These are phyloP conservation scores for Scaeva pyrastri DNA, from an alignment of 2,888 invertebrate genomes.

Conservation along the genomic window DNA sequence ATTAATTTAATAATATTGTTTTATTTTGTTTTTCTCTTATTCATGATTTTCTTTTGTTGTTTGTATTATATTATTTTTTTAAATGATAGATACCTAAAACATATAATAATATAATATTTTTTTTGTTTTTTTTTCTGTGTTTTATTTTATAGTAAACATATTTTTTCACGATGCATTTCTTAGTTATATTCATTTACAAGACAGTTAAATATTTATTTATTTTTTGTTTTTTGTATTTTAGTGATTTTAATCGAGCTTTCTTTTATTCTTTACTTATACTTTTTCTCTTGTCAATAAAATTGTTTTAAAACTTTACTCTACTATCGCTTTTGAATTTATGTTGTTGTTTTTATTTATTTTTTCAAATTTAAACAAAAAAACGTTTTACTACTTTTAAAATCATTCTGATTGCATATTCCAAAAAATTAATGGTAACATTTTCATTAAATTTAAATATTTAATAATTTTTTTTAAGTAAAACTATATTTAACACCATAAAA, in stretches of 20 bases:
- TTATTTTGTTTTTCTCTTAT: constrained; percentile 43
- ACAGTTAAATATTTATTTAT: constrained; percentile 46
- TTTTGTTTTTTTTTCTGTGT: neutral
- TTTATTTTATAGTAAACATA: constrained; percentile 39
- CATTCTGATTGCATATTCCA: constrained; percentile 44
- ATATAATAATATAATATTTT: constrained; percentile 50
- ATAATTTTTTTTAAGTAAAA: constrained; percentile 28
- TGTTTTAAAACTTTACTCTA: constrained; percentile 49
- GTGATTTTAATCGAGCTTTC: constrained; percentile 47
- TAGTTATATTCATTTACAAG: constrained; percentile 43
- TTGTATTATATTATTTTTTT: constrained; percentile 33
- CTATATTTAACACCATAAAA: constrained; percentile 39
- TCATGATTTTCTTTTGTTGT: constrained; percentile 25
- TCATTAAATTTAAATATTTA: constrained; percentile 17
- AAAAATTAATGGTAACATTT: constrained; percentile 45
- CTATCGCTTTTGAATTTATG: constrained; percentile 45
- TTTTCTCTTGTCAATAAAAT: constrained; percentile 41
- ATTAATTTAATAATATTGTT: constrained; percentile 28
- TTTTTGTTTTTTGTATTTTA: constrained; percentile 21
- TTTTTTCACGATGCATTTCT: constrained; percentile 49
- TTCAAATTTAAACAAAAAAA: constrained; percentile 8
- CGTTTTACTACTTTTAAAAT: constrained; percentile 19
- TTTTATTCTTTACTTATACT: neutral
- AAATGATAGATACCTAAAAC: constrained; percentile 52
- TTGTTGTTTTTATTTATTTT: neutral